A percentile compares a stretch with the other conserved stretches of the same genome.
phyloP scores from a whole-genome alignment of 2,113 vertebrate genomes.

The Eublepharis macularius region DNA sequence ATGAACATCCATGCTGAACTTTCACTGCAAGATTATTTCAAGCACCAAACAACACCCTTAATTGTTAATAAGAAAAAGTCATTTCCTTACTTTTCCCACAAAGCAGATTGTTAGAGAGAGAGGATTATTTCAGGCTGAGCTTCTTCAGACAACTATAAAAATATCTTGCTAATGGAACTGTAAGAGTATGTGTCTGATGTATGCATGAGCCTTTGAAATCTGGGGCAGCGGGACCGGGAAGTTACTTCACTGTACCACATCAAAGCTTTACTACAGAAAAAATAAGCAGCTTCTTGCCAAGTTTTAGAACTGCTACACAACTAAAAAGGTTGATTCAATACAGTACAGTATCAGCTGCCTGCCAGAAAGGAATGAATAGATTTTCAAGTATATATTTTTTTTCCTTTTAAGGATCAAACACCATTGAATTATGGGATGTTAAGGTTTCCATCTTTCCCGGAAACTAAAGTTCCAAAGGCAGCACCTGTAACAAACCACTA shows the following conservation, averaged over 20 bases:
- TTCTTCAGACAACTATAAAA: constrained; percentile 10
- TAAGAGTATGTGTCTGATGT: not conserved
- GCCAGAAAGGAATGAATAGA: not conserved
- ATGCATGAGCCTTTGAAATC: not conserved
- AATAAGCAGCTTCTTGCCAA: not conserved
- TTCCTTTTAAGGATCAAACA: not conserved
- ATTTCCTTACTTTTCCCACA: constrained; percentile 20
- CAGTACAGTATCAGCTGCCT: not conserved
- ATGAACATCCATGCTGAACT: not conserved
- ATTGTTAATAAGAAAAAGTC: constrained; percentile 16
- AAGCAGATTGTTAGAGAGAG: constrained; percentile 2
- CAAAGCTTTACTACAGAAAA: not conserved
- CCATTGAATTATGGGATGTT: not conserved
- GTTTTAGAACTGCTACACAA: not conserved
- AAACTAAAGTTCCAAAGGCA: not conserved
- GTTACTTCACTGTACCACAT: constrained; percentile 4
- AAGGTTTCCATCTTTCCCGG: not conserved
- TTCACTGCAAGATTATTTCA: not conserved
- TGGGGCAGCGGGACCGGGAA: not conserved
- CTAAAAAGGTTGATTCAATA: not conserved
- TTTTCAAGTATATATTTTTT: not conserved
- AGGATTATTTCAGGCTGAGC: not conserved
- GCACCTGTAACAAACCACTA: not conserved
- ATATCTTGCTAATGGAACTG: constrained; percentile 25
- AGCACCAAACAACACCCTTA: not conserved